A percentile compares a stretch with the other conserved stretches of the same genome.
Conservation (phyloP, 1,140 invertebrate species). For the Chrysomallon squamiferum region DNA sequence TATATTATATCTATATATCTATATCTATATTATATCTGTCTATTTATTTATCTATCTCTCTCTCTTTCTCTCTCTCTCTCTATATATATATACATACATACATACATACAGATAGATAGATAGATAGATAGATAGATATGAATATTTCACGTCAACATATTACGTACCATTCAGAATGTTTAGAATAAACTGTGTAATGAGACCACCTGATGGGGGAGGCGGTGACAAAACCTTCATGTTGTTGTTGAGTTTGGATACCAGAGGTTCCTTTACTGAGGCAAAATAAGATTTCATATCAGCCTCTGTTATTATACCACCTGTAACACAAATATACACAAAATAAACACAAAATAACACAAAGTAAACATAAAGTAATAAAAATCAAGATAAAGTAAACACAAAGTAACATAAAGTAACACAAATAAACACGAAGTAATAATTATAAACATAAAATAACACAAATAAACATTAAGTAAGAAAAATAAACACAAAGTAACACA, state of each 20-base stretch:
- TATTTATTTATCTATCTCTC: too few relatives aligned
- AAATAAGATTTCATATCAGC: constrained; percentile 46
- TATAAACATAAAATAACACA: too few relatives aligned
- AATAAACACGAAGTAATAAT: too few relatives aligned
- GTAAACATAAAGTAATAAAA: background rate
- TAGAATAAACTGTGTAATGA: constrained; percentile 79
- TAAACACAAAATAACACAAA: background rate
- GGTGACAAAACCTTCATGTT: constrained; percentile 73
- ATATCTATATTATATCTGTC: too few relatives aligned
- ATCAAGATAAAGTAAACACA: background rate
- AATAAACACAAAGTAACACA: too few relatives aligned
- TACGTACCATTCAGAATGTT: constrained; percentile 74
- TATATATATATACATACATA: too few relatives aligned
- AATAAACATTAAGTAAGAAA: too few relatives aligned
- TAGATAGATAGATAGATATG: too few relatives aligned
- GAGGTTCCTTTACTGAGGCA: constrained; percentile 25
- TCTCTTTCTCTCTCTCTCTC: too few relatives aligned
- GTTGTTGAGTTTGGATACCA: constrained; percentile 22
- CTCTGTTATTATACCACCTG: constrained; percentile 47
- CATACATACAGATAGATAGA: too few relatives aligned
- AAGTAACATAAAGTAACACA: too few relatives aligned
- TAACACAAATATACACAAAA: background rate
- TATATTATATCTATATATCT: too few relatives aligned
- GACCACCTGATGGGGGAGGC: constrained; percentile 82
- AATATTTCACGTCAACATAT: background rate